phyloP scores from a whole-genome alignment of 2,888 invertebrate species.

The Dermolepida albohirtum region DNA sequence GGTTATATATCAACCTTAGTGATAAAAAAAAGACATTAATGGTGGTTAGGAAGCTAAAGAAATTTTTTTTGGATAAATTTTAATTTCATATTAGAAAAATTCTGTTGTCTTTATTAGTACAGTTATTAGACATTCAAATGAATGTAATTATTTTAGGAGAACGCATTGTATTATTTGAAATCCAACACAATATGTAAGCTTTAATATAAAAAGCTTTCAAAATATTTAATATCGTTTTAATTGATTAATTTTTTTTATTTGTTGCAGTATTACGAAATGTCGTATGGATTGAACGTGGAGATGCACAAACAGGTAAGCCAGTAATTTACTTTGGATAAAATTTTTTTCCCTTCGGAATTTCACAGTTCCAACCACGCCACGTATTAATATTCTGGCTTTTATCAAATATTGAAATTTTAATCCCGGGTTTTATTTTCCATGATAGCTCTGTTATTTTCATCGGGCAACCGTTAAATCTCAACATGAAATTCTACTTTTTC shows the following conservation, averaged over 20 bases:
- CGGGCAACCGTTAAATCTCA: conserved; percentile 25
- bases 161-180: background rate
- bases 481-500: conserved; percentile 29
- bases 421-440: conserved; percentile 40
- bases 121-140: too few relatives aligned
- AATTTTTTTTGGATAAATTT: too few relatives aligned
- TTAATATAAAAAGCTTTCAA: background rate
- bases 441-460: conserved; percentile 50
- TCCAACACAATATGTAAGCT: background rate
- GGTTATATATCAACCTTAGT: too few relatives aligned
- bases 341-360: conserved; percentile 7
- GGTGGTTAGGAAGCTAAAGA: too few relatives aligned
- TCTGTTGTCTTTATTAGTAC: too few relatives aligned
- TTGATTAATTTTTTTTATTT: conserved; percentile 60
- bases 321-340: background rate
- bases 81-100: too few relatives aligned
- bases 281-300: conserved; percentile 95
- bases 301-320: conserved; percentile 96
- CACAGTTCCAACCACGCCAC: too few relatives aligned
- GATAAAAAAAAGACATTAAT: too few relatives aligned
- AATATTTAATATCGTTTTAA: background rate
- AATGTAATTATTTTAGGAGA: too few relatives aligned
- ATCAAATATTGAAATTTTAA: conserved; percentile 47
- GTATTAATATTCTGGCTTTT: conserved; percentile 36
- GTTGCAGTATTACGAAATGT: conserved; percentile 98